Evolutionary conservation across 2,113 vertebrate genomes (phyloP).

Genomic region (Suricata suricatta): DNA sequence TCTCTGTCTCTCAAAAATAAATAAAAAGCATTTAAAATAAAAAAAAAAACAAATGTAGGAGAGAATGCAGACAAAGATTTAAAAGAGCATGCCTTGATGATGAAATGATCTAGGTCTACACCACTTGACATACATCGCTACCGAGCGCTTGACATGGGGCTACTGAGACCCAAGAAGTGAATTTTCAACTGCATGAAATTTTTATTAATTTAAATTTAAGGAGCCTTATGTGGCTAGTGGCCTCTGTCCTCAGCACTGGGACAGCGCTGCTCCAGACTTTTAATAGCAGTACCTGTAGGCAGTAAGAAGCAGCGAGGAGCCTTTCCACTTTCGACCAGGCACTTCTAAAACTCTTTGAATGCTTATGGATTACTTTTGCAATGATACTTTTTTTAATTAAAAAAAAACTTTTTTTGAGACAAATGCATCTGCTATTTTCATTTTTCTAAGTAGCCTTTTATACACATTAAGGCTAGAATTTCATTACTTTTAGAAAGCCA

Average conservation of each 20-base stretch:
- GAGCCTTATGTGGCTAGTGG: background rate
- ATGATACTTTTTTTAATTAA: background rate
- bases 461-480: background rate
- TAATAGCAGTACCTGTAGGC: background rate
- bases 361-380: background rate
- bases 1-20: too few species aligned
- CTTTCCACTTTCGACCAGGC: background rate
- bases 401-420: background rate
- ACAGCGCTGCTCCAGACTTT: background rate
- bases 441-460: background rate
- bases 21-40: too few species aligned
- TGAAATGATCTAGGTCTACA: background rate
- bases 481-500: background rate
- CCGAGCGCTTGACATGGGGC: background rate
- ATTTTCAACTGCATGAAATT: background rate
- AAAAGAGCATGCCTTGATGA: background rate
- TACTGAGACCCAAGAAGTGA: background rate
- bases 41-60: background rate
- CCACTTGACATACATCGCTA: background rate
- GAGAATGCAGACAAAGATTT: background rate
- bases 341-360: background rate
- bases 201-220: background rate
- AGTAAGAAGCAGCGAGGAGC: background rate
- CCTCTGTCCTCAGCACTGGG: background rate
- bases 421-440: background rate